phyloP scores from a whole-genome alignment of 2,797 vertebrate species.

The Pagetopsis macropterus region DNA sequence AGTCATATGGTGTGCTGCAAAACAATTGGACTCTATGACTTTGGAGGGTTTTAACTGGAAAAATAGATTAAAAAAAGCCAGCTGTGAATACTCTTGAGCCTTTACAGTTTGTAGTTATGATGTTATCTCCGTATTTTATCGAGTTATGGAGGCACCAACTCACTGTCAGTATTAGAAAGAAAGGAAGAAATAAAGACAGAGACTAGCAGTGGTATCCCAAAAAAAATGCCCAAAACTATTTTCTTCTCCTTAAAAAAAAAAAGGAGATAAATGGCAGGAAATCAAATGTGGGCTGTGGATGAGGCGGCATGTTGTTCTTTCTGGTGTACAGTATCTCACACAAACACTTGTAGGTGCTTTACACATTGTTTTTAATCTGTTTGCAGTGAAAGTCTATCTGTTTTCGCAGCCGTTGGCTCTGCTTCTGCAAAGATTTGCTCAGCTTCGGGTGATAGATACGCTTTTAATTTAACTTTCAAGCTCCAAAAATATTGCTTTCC shows the following conservation, averaged over 20 bases:
- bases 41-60: constrained; percentile 47
- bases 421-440: constrained; percentile 49
- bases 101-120: constrained; percentile 46
- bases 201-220: constrained; percentile 12
- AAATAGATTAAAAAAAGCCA: constrained; percentile 44
- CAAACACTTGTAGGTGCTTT: constrained; percentile 59
- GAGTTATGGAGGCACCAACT: constrained; percentile 40
- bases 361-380: constrained; percentile 57
- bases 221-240: constrained; percentile 38
- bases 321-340: constrained; percentile 38
- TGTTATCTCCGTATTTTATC: constrained; percentile 28
- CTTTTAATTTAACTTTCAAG: constrained; percentile 54
- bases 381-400: constrained; percentile 41
- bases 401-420: constrained; percentile 48
- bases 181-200: constrained; percentile 17
- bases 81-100: constrained; percentile 27
- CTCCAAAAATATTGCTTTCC: constrained; percentile 36
- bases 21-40: constrained; percentile 47
- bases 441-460: constrained; percentile 55
- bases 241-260: constrained; percentile 32
- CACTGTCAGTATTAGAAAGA: constrained; percentile 44
- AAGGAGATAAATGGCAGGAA: constrained; percentile 34
- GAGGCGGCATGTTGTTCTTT: constrained; percentile 44
- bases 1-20: constrained; percentile 22
- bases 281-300: constrained; percentile 44